Evolutionary conservation across 2,888 invertebrate genomes (phyloP).

Genomic region (Aproaerema taeniolella): DNA sequence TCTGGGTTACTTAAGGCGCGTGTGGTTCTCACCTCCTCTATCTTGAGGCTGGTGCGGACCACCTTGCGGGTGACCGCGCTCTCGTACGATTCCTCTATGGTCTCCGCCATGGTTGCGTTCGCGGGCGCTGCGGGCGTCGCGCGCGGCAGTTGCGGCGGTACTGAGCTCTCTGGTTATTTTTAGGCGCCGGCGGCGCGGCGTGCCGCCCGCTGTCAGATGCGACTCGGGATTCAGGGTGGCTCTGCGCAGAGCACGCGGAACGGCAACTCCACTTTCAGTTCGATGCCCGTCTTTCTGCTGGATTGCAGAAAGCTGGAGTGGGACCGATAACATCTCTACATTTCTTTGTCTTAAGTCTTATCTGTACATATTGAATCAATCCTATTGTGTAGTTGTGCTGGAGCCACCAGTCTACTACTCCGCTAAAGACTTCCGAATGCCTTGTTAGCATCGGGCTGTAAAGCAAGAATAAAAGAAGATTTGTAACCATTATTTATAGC

Average conservation of each 20-base stretch:
- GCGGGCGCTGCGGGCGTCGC: slow-evolving; percentile 69
- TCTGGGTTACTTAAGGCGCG: slow-evolving; percentile 61
- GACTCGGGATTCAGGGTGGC: slow-evolving; percentile 33
- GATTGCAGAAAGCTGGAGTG: not conserved
- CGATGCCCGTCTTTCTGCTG: too few species aligned
- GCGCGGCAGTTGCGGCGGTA: slow-evolving; percentile 70
- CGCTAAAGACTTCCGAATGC: not conserved
- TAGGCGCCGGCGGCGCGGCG: slow-evolving; percentile 49
- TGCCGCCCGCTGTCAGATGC: slow-evolving; percentile 4
- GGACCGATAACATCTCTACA: too few species aligned
- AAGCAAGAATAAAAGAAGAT: too few species aligned
- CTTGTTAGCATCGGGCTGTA: too few species aligned
- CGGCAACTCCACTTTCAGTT: too few species aligned
- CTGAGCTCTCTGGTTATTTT: slow-evolving; percentile 69
- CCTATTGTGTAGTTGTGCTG: not conserved
- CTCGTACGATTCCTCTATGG: slow-evolving; percentile 83
- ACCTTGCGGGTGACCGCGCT: slow-evolving; percentile 83
- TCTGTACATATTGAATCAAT: too few species aligned
- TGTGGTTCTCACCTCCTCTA: slow-evolving; percentile 82
- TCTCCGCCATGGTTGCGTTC: slow-evolving; percentile 79
- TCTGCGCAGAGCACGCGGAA: too few species aligned
- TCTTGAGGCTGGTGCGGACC: slow-evolving; percentile 83
- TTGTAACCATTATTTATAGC: too few species aligned
- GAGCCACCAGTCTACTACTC: not conserved
- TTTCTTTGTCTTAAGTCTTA: too few species aligned